These are phyloP conservation scores for Serranus cabrilla DNA, from an alignment of 2,797 vertebrate species.

Conservation along the genomic window DNA sequence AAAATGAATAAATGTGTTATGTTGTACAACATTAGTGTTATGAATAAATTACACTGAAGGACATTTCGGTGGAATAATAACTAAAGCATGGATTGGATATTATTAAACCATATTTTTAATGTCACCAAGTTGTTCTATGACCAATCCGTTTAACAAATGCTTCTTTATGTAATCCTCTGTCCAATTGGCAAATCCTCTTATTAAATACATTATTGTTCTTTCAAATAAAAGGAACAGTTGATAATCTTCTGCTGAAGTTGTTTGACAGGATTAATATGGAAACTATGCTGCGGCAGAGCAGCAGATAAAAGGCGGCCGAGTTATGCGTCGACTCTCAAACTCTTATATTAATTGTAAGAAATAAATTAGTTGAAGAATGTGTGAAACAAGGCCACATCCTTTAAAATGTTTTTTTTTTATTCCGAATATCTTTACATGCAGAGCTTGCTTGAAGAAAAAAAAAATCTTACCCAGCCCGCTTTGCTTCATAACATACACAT, in stretches of 20 bases:
- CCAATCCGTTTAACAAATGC: constrained; percentile 19
- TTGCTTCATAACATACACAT: constrained; percentile 32
- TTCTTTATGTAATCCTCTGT: constrained; percentile 50
- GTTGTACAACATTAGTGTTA: not conserved
- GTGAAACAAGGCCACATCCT: constrained; percentile 6
- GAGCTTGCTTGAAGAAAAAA: constrained; percentile 10
- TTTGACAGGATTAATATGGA: constrained; percentile 57
- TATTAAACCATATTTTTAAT: constrained; percentile 36
- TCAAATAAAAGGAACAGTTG: constrained; percentile 51
- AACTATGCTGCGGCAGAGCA: constrained; percentile 38
- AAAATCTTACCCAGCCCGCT: not conserved
- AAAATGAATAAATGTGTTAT: too few species aligned
- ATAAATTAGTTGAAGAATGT: constrained; percentile 4
- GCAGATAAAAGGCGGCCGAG: constrained; percentile 39
- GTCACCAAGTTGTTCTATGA: constrained; percentile 12
- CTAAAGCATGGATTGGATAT: not conserved
- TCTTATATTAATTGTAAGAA: constrained; percentile 2
- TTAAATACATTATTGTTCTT: constrained; percentile 47
- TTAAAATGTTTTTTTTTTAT: constrained; percentile 24
- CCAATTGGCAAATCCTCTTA: constrained; percentile 45
- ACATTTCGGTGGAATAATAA: constrained; percentile 10
- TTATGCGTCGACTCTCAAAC: not conserved
- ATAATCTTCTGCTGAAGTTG: constrained; percentile 46
- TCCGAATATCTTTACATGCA: constrained; percentile 15
- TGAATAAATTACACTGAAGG: not conserved